These are phyloP conservation scores for Entomobrya multifasciata DNA, from an alignment of 2,888 invertebrate species.

Conservation along the genomic window DNA sequence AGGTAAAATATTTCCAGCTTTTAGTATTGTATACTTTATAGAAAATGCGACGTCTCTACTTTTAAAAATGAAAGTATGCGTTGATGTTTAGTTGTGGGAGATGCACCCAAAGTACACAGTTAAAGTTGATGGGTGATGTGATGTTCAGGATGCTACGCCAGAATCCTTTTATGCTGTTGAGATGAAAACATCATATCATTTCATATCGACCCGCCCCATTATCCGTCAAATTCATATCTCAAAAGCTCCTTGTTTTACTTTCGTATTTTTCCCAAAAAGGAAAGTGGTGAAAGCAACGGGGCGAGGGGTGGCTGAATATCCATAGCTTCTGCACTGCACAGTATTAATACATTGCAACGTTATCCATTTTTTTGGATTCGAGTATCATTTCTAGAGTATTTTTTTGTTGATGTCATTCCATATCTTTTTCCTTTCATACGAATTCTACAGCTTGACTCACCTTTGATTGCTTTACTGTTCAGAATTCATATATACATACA, in stretches of 20 bases:
- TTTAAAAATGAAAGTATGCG: conserved; percentile 16
- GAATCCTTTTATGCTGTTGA: conserved; percentile 27
- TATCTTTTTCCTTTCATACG: not conserved
- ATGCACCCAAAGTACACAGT: no score
- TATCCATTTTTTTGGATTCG: no score
- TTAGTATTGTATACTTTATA: no score
- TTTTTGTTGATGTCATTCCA: not conserved
- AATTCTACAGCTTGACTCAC: not conserved
- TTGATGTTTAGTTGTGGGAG: conserved; percentile 40
- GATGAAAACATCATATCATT: conserved; percentile 57
- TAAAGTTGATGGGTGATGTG: not conserved
- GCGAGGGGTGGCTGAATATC: not conserved
- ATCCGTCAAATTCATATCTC: conserved; percentile 52
- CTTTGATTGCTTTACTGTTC: no score
- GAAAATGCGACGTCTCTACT: not conserved
- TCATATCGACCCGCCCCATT: conserved; percentile 56
- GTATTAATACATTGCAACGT: no score
- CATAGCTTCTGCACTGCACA: not conserved
- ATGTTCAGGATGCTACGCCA: not conserved
- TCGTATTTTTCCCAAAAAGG: not conserved
- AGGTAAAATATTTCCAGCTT: not conserved
- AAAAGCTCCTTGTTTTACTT: conserved; percentile 51
- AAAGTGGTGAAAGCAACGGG: not conserved
- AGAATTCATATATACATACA: no score
- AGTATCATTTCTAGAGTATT: no score